A percentile compares a stretch with the other conserved stretches of the same genome.
These are phyloP conservation scores for Sipha maydis DNA, from an alignment of 2,888 invertebrate genomes.

Conservation along the genomic window DNA sequence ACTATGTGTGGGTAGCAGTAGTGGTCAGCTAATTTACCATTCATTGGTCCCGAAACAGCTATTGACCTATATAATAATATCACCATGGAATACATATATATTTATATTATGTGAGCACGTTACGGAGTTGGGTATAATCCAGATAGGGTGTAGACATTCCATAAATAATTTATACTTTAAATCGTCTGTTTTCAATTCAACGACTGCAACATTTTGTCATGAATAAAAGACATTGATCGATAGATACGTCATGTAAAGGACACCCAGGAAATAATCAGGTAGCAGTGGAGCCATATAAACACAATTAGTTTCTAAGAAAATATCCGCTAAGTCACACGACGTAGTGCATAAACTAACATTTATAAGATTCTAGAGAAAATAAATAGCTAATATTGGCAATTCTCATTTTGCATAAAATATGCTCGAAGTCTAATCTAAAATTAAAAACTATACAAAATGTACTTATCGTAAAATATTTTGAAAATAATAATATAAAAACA, in stretches of 20 bases:
- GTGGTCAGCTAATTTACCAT: constrained; percentile 51
- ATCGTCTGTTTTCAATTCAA: constrained; percentile 12
- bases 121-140: constrained; percentile 2
- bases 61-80: constrained; percentile 27
- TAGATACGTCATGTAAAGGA: neutral
- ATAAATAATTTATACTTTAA: constrained; percentile 42
- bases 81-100: neutral
- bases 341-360: neutral
- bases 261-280: constrained; percentile 1
- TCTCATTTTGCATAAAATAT: neutral
- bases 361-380: neutral
- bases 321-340: neutral
- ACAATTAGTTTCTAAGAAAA: neutral
- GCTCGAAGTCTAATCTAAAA: no score
- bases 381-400: neutral
- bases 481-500: no score
- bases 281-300: neutral
- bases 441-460: no score
- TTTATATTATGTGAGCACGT: neutral
- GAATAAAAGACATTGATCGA: constrained; percentile 34
- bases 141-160: constrained; percentile 14
- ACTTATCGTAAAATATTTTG: no score
- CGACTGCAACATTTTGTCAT: neutral
- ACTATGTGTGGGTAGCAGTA: neutral
- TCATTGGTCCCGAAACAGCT: constrained; percentile 43